These are phyloP conservation scores for Isaurus tuberculatus DNA, from an alignment of 92 coral and sea anemone species.

Conservation along the genomic window DNA sequence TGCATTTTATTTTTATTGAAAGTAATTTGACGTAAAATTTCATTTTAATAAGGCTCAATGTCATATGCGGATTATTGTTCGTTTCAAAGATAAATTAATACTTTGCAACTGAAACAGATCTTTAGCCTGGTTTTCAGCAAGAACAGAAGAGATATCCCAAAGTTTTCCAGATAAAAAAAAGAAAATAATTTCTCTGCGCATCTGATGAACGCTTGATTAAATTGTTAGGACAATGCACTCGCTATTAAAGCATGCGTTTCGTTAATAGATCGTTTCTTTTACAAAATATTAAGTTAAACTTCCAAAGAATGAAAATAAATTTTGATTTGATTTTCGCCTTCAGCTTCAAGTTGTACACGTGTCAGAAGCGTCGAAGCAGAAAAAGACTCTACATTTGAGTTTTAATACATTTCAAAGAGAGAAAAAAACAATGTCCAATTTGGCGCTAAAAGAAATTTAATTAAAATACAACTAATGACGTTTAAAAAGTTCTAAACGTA, in stretches of 20 bases:
- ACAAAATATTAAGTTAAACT: neutral
- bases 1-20: constrained; percentile 27
- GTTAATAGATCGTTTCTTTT: neutral
- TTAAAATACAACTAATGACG: neutral
- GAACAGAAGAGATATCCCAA: neutral
- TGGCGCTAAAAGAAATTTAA: neutral
- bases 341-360: neutral
- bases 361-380: neutral
- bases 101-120: neutral
- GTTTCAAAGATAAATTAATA: neutral
- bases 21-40: constrained; percentile 23
- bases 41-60: neutral
- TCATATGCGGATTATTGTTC: neutral
- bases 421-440: neutral
- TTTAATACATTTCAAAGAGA: neutral
- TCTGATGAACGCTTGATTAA: neutral
- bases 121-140: neutral
- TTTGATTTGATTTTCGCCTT: neutral
- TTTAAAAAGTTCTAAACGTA: too few relatives aligned
- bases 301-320: neutral
- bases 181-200: neutral
- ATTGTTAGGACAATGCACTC: neutral
- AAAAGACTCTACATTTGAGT: too few relatives aligned
- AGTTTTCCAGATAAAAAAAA: neutral
- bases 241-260: neutral